phyloP scores from a whole-genome alignment of 1,140 invertebrate genomes.

The Hestina assimilis region DNA sequence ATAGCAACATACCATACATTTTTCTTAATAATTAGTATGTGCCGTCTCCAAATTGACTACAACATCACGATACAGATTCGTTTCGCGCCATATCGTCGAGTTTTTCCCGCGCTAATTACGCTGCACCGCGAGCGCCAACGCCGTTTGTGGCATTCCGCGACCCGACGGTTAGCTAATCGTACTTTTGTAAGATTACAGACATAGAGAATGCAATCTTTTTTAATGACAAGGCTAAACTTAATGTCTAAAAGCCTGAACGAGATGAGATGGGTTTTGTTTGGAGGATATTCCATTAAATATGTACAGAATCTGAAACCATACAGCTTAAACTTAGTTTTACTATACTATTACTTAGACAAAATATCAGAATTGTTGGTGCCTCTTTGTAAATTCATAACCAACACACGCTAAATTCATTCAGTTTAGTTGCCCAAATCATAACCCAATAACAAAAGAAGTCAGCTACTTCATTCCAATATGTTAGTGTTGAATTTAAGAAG shows the following conservation, averaged over 20 bases:
- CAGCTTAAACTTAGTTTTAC: no score
- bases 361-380: no score
- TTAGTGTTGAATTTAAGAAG: no score
- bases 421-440: no score
- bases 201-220: constrained; percentile 17
- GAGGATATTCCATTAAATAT: background rate
- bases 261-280: constrained; percentile 8
- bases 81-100: constrained; percentile 54
- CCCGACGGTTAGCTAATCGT: constrained; percentile 26
- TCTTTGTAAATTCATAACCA: no score
- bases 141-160: constrained; percentile 40
- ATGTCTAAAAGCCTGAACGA: constrained; percentile 10
- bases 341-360: no score
- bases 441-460: no score
- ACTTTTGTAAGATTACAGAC: constrained; percentile 27
- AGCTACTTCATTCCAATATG: no score
- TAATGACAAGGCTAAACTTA: constrained; percentile 28
- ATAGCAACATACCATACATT: no score
- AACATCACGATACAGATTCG: constrained; percentile 37
- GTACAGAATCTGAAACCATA: no score
- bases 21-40: background rate
- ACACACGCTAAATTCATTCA: no score
- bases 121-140: constrained; percentile 29
- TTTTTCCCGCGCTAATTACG: constrained; percentile 58
- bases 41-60: constrained; percentile 20